These are phyloP conservation scores for Liasis olivaceus DNA, from an alignment of 2,797 vertebrate species.

Conservation along the genomic window DNA sequence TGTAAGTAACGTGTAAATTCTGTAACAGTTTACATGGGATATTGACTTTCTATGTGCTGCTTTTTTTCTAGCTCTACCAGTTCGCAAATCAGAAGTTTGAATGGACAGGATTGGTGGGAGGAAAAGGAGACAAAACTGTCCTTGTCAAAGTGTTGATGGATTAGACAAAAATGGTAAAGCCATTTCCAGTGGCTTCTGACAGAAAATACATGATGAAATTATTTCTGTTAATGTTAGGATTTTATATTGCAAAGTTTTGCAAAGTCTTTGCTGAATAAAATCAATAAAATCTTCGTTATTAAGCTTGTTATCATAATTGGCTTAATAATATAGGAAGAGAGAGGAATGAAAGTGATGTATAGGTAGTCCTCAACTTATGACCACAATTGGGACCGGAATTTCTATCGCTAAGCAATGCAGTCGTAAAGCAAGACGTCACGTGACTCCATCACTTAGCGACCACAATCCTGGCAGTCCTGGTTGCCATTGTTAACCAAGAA, in stretches of 20 bases:
- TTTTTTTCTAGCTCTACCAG: background rate
- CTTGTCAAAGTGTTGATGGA: background rate
- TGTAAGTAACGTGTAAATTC: background rate
- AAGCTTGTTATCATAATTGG: slow-evolving; percentile 54
- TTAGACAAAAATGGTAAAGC: background rate
- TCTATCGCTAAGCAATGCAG: no score
- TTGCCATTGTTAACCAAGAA: no score
- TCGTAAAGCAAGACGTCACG: no score
- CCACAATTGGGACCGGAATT: no score
- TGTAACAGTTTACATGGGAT: background rate
- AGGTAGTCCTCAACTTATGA: no score
- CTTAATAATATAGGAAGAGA: slow-evolving; percentile 36
- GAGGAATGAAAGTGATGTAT: slow-evolving; percentile 20
- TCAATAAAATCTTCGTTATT: slow-evolving; percentile 42
- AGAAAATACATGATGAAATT: background rate
- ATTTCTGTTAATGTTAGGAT: background rate
- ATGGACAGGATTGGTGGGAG: background rate
- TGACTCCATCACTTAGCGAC: no score
- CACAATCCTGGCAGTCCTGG: no score
- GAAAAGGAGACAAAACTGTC: background rate
- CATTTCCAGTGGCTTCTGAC: background rate
- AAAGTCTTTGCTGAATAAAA: slow-evolving; percentile 42
- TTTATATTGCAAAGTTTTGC: slow-evolving; percentile 42
- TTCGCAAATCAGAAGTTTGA: background rate
- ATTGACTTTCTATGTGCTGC: background rate